These are phyloP conservation scores for Peromyscus californicus DNA, from an alignment of 2,113 vertebrate species.

Conservation along the genomic window DNA sequence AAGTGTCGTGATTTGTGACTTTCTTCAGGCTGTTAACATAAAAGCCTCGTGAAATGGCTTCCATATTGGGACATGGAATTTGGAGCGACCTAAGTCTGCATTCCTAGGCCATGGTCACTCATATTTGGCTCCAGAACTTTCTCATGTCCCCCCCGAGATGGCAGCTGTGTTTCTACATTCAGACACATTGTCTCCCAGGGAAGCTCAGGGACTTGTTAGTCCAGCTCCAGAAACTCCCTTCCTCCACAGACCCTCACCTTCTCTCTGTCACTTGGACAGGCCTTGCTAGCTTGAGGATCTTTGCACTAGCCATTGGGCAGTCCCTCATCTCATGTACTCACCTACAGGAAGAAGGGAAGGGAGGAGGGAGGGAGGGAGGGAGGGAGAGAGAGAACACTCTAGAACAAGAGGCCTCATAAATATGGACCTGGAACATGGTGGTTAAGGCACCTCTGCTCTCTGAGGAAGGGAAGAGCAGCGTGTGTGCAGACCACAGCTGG, in stretches of 20 bases:
- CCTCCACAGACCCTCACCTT: not conserved
- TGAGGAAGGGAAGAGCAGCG: not conserved
- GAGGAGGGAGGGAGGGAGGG: rapidly evolving
- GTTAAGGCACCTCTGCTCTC: constrained; percentile 52
- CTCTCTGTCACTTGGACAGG: no score
- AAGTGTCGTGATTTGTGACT: not conserved
- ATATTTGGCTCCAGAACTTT: not conserved
- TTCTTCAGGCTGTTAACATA: not conserved
- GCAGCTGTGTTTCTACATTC: not conserved
- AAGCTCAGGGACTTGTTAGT: constrained; percentile 57
- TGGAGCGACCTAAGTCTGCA: not conserved
- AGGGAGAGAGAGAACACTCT: not conserved
- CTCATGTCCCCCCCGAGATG: not conserved
- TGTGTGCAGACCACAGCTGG: no score
- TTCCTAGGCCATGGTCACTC: not conserved
- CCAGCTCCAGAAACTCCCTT: not conserved
- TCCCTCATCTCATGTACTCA: not conserved
- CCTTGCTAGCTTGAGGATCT: not conserved
- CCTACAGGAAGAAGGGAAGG: not conserved
- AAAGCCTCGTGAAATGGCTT: not conserved
- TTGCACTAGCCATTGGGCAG: not conserved
- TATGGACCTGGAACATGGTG: constrained; percentile 41
- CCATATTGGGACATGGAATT: not conserved
- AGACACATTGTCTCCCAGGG: constrained; percentile 36
- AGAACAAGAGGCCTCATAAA: constrained; percentile 77